phyloP scores from a whole-genome alignment of 2,113 vertebrate species.

The Melierax canorus region DNA sequence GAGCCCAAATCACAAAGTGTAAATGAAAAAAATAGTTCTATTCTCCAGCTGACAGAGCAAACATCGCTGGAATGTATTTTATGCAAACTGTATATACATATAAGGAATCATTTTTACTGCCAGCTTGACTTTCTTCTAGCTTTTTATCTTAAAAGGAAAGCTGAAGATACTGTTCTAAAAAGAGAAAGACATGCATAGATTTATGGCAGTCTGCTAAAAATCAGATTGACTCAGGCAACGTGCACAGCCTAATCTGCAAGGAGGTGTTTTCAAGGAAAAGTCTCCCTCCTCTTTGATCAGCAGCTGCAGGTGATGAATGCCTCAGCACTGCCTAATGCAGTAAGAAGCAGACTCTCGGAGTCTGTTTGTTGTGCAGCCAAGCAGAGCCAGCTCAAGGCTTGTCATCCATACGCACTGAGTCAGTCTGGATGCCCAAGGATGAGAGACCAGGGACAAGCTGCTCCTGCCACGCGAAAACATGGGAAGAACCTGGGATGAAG shows the following conservation, averaged over 20 bases:
- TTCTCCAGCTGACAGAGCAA: conserved; percentile 24
- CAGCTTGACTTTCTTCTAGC: not conserved
- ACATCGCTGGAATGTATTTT: not conserved
- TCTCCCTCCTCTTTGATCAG: not conserved
- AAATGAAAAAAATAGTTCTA: not conserved
- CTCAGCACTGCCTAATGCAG: not conserved
- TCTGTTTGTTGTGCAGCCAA: rapidly evolving
- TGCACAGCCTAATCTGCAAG: not conserved
- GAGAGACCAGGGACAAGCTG: not conserved
- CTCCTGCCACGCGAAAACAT: rapidly evolving
- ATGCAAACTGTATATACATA: not conserved
- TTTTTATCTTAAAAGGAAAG: conserved; percentile 29
- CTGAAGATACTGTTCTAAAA: not conserved
- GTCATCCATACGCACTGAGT: rapidly evolving
- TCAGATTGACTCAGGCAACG: not conserved
- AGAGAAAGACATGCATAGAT: not conserved
- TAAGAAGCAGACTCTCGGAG: not conserved
- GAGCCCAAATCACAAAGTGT: not conserved
- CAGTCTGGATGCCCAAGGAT: not conserved
- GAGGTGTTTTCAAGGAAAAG: not conserved
- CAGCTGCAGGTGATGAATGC: not conserved
- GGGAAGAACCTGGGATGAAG: not conserved
- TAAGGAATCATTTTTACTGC: not conserved
- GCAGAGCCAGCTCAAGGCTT: not conserved
- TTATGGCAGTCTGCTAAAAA: not conserved